Conservation (phyloP, 2,888 invertebrate genomes). For the Iphiclides podalirius region DNA sequence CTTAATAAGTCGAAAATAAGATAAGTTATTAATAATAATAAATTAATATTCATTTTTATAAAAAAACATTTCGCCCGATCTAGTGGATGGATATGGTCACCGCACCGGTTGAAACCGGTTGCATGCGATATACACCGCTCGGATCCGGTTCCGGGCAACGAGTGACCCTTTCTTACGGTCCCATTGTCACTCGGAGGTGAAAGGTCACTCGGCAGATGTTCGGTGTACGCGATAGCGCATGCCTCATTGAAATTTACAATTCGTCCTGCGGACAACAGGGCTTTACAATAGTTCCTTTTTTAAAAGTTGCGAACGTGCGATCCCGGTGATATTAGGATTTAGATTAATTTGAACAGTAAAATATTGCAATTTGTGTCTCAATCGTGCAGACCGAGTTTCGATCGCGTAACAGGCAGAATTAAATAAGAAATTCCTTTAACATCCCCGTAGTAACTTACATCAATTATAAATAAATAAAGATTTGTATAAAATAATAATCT, state of each 20-base stretch:
- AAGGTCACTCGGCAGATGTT: conserved; percentile 60
- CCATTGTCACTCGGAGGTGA: conserved; percentile 47
- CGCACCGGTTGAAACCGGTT: conserved; percentile 42
- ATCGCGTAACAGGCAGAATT: no score
- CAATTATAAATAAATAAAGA: no score
- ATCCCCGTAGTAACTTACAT: no score
- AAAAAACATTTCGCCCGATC: no score
- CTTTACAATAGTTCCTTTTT: no score
- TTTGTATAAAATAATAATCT: no score
- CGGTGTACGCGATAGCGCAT: conserved; percentile 15
- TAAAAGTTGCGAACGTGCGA: neutral
- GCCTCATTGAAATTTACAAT: conserved; percentile 11
- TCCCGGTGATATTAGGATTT: neutral
- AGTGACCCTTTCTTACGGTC: conserved; percentile 62
- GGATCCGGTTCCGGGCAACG: conserved; percentile 62
- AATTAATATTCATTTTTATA: no score
- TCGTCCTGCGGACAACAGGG: neutral
- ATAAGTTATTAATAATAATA: no score
- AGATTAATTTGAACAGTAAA: neutral
- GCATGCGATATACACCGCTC: conserved; percentile 43
- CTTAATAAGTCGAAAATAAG: no score
- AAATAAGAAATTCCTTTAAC: no score
- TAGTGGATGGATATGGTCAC: conserved; percentile 1
- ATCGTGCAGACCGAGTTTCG: no score
- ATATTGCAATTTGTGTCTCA: no score